Base-by-base conservation (phyloP, 1,140 invertebrate species). In the Battus philenor region DNA sequence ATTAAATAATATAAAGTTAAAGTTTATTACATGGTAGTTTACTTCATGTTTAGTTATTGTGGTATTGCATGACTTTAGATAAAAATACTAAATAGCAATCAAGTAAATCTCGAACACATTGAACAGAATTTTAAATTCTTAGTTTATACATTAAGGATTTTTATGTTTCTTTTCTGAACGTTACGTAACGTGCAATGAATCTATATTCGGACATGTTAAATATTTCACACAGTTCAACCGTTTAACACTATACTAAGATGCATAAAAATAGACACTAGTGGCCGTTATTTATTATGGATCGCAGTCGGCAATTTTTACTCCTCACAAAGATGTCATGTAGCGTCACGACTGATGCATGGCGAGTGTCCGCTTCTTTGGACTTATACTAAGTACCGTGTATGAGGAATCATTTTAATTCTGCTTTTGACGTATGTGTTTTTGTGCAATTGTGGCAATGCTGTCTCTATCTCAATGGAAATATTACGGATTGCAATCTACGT, bases 341-440 rank as follows among this genome's bases (percentile, higher is more conserved):
- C 47, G 59, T 71, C 60, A 55, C 30, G 39, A 36, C 50, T 76
- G 70, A 79, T 73, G 63, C 49, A 80, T 75, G 49, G 59, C 59
- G 48, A 24, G 36, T 65, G 69, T 72, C 71, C 73, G 76, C 48
- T 48, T 44, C 30, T 62, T 47, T 50, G 41, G 74, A 74, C 60
- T 72, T 50, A 44, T 56, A 80, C 62, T 69, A 68, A 78, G 59
- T 65, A 64, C 56, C 50, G 46, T 55, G 45, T 47, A 52, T 58
- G 56, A 63, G 47, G 56, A 57, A 65, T 62, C 64, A 63, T 74
- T 57, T 53, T 64, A 62, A 59, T 59, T 58, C 57, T 33, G 7
- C 38, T 47, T 30, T 43, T 50, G 33, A 57, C 47, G 31, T 50
- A 18, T 38, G 29, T 36, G 38, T 48, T 51, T 51, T 39, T 52